These are phyloP conservation scores for Andrena flavipes DNA, from an alignment of 2,888 invertebrate genomes.

Conservation along the genomic window DNA sequence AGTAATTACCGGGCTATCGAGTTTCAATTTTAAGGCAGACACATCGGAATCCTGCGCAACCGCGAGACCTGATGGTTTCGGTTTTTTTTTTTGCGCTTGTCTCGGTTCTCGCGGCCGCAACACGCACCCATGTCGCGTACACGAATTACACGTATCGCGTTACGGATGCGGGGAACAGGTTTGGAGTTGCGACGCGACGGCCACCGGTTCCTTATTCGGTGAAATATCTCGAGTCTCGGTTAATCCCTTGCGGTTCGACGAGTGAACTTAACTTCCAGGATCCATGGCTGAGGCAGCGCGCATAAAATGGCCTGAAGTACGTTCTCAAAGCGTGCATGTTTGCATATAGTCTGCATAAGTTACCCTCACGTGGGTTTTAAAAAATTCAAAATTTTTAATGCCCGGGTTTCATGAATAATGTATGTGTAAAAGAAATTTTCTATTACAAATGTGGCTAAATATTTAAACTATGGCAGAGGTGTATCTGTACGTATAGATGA, in stretches of 20 bases:
- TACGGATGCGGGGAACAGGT: constrained; percentile 66
- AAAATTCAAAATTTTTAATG: too few species aligned
- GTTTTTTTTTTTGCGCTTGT: constrained; percentile 28
- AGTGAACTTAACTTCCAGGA: not conserved
- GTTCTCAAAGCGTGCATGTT: too few species aligned
- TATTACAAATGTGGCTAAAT: too few species aligned
- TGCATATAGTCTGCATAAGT: too few species aligned
- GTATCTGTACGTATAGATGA: too few species aligned
- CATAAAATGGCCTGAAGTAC: not conserved
- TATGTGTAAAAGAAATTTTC: too few species aligned
- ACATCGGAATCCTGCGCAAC: constrained; percentile 31
- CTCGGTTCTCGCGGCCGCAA: constrained; percentile 51
- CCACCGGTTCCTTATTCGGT: constrained; percentile 52
- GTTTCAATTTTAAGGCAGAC: constrained; percentile 20
- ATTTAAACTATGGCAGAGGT: too few species aligned
- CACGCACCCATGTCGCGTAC: constrained; percentile 38
- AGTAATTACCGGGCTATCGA: constrained; percentile 2
- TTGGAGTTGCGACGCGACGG: constrained; percentile 44
- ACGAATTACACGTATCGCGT: constrained; percentile 59
- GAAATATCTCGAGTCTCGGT: constrained; percentile 15
- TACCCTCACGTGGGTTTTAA: too few species aligned
- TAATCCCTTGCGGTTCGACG: not conserved
- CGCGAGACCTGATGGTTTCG: constrained; percentile 50
- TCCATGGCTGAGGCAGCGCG: not conserved
- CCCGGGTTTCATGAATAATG: too few species aligned